phyloP scores from a whole-genome alignment of 1,140 invertebrate genomes.

The Drosophila repletoides region DNA sequence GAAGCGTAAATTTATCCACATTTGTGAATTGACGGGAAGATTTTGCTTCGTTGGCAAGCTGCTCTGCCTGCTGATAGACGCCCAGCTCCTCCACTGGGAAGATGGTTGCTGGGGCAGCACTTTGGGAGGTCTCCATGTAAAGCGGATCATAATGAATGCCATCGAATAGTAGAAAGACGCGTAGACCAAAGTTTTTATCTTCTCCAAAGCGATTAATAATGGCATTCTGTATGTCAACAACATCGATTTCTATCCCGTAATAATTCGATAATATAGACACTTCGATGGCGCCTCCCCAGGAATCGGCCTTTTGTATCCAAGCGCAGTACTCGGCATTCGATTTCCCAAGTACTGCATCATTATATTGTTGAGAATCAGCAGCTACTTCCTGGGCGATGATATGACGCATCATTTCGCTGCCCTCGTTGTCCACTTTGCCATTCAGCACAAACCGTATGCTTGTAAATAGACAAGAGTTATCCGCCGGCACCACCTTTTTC shows the following conservation, averaged over 20 bases:
- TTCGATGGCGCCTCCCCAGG: constrained; percentile 98
- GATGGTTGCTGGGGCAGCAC: constrained; percentile 88
- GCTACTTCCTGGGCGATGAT: constrained; percentile 93
- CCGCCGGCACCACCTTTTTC: constrained; percentile 95
- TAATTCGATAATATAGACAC: constrained; percentile 93
- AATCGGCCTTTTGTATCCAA: constrained; percentile 92
- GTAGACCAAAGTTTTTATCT: constrained; percentile 91
- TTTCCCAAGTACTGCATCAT: constrained; percentile 93
- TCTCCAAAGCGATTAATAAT: constrained; percentile 97
- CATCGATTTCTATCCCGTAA: constrained; percentile 96
- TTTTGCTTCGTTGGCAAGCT: constrained; percentile 93
- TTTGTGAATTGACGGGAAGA: constrained; percentile 93
- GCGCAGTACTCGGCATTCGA: constrained; percentile 93
- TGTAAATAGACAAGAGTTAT: constrained; percentile 98
- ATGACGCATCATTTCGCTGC: constrained; percentile 89
- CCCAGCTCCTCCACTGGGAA: constrained; percentile 90
- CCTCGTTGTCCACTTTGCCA: constrained; percentile 89
- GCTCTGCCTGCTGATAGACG: constrained; percentile 90
- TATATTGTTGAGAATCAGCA: constrained; percentile 90
- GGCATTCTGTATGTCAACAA: constrained; percentile 94
- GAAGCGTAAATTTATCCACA: constrained; percentile 92
- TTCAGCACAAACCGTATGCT: constrained; percentile 90
- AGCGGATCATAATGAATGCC: constrained; percentile 98
- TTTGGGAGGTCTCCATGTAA: constrained; percentile 90
- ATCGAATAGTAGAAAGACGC: constrained; percentile 96